These are phyloP conservation scores for Protodeltote pygarga DNA, from an alignment of 2,888 invertebrate species.

Conservation along the genomic window DNA sequence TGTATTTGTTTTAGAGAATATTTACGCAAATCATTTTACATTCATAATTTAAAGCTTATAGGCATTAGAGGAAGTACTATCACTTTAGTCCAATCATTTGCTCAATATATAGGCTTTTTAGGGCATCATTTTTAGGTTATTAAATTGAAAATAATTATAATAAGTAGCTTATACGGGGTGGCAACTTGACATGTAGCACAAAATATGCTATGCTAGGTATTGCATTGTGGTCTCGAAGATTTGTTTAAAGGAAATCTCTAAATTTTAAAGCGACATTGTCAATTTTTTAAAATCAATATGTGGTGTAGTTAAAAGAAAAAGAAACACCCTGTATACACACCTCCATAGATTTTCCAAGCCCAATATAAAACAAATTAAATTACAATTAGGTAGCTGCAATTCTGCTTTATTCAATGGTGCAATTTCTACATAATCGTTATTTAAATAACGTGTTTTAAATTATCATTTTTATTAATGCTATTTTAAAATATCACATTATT, in stretches of 20 bases:
- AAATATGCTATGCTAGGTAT: no score
- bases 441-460: slow-evolving; percentile 31
- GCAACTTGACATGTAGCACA: no score
- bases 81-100: slow-evolving; percentile 36
- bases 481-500: slow-evolving; percentile 16
- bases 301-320: no score
- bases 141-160: no score
- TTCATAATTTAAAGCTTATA: slow-evolving; percentile 1
- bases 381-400: neutral
- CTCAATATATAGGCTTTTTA: slow-evolving; percentile 38
- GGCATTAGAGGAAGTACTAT: slow-evolving; percentile 8
- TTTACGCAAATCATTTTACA: slow-evolving; percentile 1
- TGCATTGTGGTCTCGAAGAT: no score
- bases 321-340: no score
- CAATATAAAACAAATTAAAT: slow-evolving; percentile 1
- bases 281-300: no score
- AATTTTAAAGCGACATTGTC: no score
- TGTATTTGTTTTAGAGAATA: neutral
- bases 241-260: no score
- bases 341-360: slow-evolving; percentile 19
- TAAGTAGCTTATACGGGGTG: no score
- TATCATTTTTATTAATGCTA: slow-evolving; percentile 19
- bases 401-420: slow-evolving; percentile 37
- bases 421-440: slow-evolving; percentile 45
- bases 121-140: slow-evolving; percentile 4